Conservation (phyloP, 2,797 vertebrate species). For the Taeniopygia guttata region DNA sequence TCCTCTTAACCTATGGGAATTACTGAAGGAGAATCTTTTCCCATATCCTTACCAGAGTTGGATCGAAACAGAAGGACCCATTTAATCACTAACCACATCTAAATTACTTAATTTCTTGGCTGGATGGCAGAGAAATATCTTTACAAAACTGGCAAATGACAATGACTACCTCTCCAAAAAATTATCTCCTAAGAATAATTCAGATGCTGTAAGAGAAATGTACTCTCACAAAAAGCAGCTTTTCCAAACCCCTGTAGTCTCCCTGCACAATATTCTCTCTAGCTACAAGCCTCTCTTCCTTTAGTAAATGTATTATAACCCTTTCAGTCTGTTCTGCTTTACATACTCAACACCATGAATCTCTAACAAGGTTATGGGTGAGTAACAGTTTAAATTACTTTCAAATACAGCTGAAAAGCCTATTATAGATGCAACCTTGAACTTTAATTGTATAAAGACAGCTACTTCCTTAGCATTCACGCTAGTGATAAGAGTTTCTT, state of each 20-base stretch:
- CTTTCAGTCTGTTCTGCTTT: constrained; percentile 41
- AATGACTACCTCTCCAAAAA: neutral
- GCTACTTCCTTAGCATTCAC: constrained; percentile 35
- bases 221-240: neutral
- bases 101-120: constrained; percentile 4
- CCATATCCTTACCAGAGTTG: neutral
- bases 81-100: neutral
- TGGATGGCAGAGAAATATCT: neutral
- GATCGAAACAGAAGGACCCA: neutral
- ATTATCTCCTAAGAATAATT: neutral
- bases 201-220: neutral
- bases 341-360: constrained; percentile 12
- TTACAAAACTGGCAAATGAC: neutral
- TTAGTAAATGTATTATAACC: constrained; percentile 19
- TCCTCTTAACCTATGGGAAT: neutral
- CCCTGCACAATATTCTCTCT: neutral
- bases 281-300: neutral
- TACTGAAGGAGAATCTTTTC: neutral
- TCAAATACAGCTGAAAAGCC: constrained; percentile 52
- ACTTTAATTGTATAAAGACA: constrained; percentile 47
- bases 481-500: neutral
- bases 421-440: constrained; percentile 62
- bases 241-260: neutral
- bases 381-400: constrained; percentile 59
- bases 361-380: constrained; percentile 52